Evolutionary conservation across 2,113 vertebrate genomes (phyloP).

Genomic region (Cnemophilus loriae): DNA sequence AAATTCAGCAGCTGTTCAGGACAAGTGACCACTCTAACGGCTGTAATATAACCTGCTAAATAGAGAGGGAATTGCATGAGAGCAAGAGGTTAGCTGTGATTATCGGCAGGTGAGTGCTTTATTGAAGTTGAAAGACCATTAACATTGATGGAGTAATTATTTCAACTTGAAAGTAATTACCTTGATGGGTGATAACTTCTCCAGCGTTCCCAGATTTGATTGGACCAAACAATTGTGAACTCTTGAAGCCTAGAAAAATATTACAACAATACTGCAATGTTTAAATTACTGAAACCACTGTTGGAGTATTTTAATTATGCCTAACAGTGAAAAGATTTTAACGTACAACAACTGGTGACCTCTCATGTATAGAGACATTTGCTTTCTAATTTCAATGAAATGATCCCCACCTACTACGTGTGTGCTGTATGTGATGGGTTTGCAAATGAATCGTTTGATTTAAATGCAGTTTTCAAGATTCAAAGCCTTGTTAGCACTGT

Average conservation of each 20-base stretch:
- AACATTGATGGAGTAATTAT: constrained; percentile 93
- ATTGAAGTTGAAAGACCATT: constrained; percentile 91
- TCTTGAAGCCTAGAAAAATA: constrained; percentile 81
- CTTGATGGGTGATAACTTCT: constrained; percentile 85
- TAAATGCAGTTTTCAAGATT: constrained; percentile 60
- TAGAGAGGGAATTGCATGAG: constrained; percentile 85
- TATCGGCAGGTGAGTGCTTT: constrained; percentile 90
- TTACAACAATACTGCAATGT: constrained; percentile 77
- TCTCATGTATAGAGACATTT: constrained; percentile 76
- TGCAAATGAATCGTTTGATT: constrained; percentile 68
- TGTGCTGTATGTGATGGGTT: constrained; percentile 51
- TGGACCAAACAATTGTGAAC: constrained; percentile 78
- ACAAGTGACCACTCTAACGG: constrained; percentile 86
- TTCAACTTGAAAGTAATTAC: constrained; percentile 90
- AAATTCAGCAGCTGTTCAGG: constrained; percentile 87
- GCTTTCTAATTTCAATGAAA: constrained; percentile 73
- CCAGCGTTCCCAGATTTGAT: constrained; percentile 75
- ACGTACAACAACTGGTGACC: constrained; percentile 71
- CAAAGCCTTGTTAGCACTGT: constrained; percentile 9
- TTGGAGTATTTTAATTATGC: constrained; percentile 75
- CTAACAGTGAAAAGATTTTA: constrained; percentile 71
- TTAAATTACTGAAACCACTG: constrained; percentile 74
- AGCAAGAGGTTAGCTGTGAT: constrained; percentile 83
- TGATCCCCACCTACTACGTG: constrained; percentile 67
- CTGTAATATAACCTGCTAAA: constrained; percentile 84